These are phyloP conservation scores for Drepana arcuata DNA, from an alignment of 1,140 invertebrate species.

Conservation along the genomic window DNA sequence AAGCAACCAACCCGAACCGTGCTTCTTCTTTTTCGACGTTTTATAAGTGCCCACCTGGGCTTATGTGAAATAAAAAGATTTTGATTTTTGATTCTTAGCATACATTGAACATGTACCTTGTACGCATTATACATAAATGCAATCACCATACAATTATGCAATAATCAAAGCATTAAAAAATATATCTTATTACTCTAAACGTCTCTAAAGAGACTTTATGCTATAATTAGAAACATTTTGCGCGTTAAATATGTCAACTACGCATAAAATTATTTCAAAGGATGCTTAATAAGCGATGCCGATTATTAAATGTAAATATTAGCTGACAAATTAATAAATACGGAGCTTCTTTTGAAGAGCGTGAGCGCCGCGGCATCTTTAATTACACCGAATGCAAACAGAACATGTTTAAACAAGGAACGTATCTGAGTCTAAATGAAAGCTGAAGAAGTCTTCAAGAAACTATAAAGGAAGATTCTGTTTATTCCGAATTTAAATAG, in stretches of 20 bases:
- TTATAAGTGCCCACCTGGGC: too few species aligned
- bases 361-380: slow-evolving; percentile 48
- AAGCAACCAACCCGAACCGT: too few species aligned
- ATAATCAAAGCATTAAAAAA: too few species aligned
- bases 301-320: slow-evolving; percentile 65
- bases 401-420: slow-evolving; percentile 57
- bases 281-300: slow-evolving; percentile 19
- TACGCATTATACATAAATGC: too few species aligned
- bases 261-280: slow-evolving; percentile 23
- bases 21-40: too few species aligned
- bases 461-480: slow-evolving; percentile 42
- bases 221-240: too few species aligned
- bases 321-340: slow-evolving; percentile 63
- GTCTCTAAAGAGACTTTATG: too few species aligned
- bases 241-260: neutral
- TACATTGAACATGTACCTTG: too few species aligned
- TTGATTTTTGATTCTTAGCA: too few species aligned
- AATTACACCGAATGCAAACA: slow-evolving; percentile 60
- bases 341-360: slow-evolving; percentile 58
- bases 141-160: too few species aligned
- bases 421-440: slow-evolving; percentile 56
- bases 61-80: too few species aligned
- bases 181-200: too few species aligned
- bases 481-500: slow-evolving; percentile 42
- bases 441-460: slow-evolving; percentile 55